phyloP scores from a whole-genome alignment of 1,140 invertebrate genomes.

The Anastrepha ludens region DNA sequence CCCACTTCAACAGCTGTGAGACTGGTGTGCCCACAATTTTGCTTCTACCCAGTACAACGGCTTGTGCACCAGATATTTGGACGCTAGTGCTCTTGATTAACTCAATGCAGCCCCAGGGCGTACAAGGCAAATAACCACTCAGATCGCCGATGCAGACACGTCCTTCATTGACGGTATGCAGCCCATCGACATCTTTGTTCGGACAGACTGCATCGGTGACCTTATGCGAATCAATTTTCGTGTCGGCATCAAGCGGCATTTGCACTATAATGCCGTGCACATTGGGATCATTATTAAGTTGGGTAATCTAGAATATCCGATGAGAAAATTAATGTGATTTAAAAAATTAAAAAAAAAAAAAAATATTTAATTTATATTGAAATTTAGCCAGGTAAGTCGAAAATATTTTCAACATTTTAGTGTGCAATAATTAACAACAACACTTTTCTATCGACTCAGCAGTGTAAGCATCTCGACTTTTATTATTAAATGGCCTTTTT shows the following conservation, averaged over 20 bases:
- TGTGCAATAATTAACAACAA: too few relatives aligned
- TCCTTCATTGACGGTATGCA: conserved; percentile 95
- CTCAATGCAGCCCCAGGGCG: conserved; percentile 94
- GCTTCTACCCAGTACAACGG: conserved; percentile 96
- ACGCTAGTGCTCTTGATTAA: conserved; percentile 90
- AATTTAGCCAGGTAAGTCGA: too few relatives aligned
- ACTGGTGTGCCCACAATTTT: conserved; percentile 98
- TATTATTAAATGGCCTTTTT: conserved; percentile 17
- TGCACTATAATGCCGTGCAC: conserved; percentile 98
- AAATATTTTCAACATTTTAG: too few relatives aligned
- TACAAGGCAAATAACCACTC: conserved; percentile 92
- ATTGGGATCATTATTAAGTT: conserved; percentile 87
- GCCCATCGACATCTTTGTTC: conserved; percentile 95
- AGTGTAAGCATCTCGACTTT: background rate
- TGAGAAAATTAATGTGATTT: background rate
- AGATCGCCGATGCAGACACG: conserved; percentile 89
- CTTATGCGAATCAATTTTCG: conserved; percentile 88
- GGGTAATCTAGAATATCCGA: conserved; percentile 82
- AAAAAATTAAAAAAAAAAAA: too few relatives aligned
- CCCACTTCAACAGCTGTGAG: conserved; percentile 95
- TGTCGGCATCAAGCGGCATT: conserved; percentile 92
- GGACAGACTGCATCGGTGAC: conserved; percentile 91
- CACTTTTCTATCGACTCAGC: too few relatives aligned
- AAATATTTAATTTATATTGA: too few relatives aligned
- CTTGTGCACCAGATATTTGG: conserved; percentile 87